Base-by-base conservation (phyloP, 2,797 vertebrate species). In the Coracias cyanogaster region DNA sequence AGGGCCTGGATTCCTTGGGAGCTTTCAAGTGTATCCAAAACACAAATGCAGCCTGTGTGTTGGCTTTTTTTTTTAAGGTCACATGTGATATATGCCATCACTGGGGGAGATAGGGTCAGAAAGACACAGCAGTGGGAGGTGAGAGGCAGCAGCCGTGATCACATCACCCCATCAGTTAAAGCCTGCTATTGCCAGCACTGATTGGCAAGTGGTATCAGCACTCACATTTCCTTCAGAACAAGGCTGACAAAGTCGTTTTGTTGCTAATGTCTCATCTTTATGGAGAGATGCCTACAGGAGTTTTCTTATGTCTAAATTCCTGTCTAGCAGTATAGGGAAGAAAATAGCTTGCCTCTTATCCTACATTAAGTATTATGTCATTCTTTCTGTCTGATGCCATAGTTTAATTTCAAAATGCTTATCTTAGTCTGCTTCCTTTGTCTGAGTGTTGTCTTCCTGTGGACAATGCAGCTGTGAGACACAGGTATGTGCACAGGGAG, bases 1-100 rank as follows among this genome's bases (percentile, higher is more conserved):
- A 52, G 45, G 21, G 35, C 57, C 37, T 82, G 73, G 77, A 89
- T 95, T 96, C 88, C 95, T 82, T 62, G 37, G 39, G 35, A 94
- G 46, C 83, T 93, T 87, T 93, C 82, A 67, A 90, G 81, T 84
- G 49, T 60, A n/a, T 86, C 90, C 51, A 78, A 86, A 96, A 77
- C 29, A 90, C 33, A 90, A 90, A 79, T 33, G 45, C 66, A 83
- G 61, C 46, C 57, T 74, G 17, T 62, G 24, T 61, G 24, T 3
- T 86, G 43, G 19, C 22, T 43, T 67, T 45, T 46, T 24, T 37
- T 58, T 71, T 37, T 55, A n/a, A 83, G 57, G 51, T 89, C 58
- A 54, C 0, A 1, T 26, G 46, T 86, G 80, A 84, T 82, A 54
- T 66, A 3, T 60, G 35, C 39, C 7, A 4, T 41, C 64, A 66